These are phyloP conservation scores for Boloria euphrosyne DNA, from an alignment of 2,888 invertebrate species.

Conservation along the genomic window DNA sequence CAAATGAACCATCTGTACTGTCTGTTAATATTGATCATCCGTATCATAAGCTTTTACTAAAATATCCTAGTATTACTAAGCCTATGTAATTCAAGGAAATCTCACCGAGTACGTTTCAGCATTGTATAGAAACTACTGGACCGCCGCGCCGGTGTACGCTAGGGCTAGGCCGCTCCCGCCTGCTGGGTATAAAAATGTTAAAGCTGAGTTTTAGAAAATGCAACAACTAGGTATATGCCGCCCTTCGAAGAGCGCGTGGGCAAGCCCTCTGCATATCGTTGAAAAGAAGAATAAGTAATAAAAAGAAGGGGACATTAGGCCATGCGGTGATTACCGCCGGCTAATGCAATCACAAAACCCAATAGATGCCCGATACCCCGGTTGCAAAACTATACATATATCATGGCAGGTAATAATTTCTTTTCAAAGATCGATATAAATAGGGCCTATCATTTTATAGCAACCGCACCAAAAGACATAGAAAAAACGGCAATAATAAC, in stretches of 20 bases:
- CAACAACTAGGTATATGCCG: slow-evolving; percentile 28
- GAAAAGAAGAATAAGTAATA: too few species aligned
- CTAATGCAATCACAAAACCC: slow-evolving; percentile 28
- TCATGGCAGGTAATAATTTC: slow-evolving; percentile 29
- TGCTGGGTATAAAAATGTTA: slow-evolving; percentile 24
- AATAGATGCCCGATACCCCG: slow-evolving; percentile 42
- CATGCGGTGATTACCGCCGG: too few species aligned
- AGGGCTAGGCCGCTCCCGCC: slow-evolving; percentile 29
- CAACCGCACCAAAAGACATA: too few species aligned
- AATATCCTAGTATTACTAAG: slow-evolving; percentile 26
- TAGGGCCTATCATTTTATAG: too few species aligned
- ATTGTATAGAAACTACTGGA: slow-evolving; percentile 32
- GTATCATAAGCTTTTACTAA: slow-evolving; percentile 6
- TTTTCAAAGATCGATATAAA: slow-evolving; percentile 14
- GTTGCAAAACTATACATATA: slow-evolving; percentile 32
- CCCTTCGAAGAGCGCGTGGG: background rate
- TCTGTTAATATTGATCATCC: slow-evolving; percentile 2
- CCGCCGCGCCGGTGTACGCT: slow-evolving; percentile 26
- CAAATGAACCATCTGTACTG: background rate
- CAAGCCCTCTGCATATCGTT: slow-evolving; percentile 1
- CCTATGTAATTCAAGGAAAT: slow-evolving; percentile 24
- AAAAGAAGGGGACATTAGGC: too few species aligned
- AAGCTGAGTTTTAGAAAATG: slow-evolving; percentile 32
- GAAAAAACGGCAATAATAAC: too few species aligned
- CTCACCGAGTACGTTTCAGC: slow-evolving; percentile 13